Evolutionary conservation across 1,140 invertebrate species (phyloP), one percentile per base, ranked within the genome.

Genomic region (Laodelphax striatellus): DNA sequence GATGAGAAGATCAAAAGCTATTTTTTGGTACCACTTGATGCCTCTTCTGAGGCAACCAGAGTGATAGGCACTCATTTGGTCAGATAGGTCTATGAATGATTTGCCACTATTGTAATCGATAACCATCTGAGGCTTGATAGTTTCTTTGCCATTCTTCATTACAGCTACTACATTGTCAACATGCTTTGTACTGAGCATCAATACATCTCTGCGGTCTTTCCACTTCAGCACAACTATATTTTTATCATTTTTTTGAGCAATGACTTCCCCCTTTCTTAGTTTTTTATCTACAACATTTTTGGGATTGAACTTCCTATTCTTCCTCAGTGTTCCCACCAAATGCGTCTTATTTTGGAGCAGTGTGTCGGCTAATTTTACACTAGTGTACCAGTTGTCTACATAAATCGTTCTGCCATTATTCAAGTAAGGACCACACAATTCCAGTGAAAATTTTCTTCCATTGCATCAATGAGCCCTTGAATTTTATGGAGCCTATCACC

Each of bases 101-200:
- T 73, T 73, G 17, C 67, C 64, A 58, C 64, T 66, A 28, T 74
- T 74, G 58, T 73, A 73, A 50, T 71, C 70, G 2, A 72, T 42
- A 54, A 72, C 63, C n/a, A 70, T 68, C 65, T 68, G 62, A 57
- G 70, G 70, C 61, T 72, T 72, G 42, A 8, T 42, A 28, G 28
- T 60, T 52, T 58, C 57, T 42, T 44, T 31, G 13, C 60, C 58
- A 24, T 52, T 58, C 41, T 63, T 61, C 34, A 50, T 17, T 9
- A 50, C 16, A 19, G 6, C 11, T 22, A 50, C 46, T 11, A 50
- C 5, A 17, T 50, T 50, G 11, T 50, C 46, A 4, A 55, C 54
- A 62, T 66, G 57, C 60, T 60, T 64, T 9, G 58, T 58, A 24
- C 24, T 57, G 1, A 64, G 59, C 64, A 68, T 65, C 43, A 67